Conservation (phyloP, 92 coral and sea anemone species). For the Porites cylindrica region DNA sequence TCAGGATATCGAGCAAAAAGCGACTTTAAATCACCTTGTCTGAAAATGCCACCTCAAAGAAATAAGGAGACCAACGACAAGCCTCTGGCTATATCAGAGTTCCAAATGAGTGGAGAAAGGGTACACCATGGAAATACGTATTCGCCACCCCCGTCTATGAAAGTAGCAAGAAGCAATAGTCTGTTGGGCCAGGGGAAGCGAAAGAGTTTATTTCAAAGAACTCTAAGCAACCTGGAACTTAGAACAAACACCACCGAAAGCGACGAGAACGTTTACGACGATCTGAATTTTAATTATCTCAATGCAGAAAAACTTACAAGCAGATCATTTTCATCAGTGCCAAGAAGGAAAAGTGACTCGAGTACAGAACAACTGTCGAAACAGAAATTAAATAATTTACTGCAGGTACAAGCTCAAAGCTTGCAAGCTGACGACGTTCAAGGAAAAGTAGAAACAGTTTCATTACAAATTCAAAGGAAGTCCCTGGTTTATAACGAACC, state of each 20-base stretch:
- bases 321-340: not conserved
- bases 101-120: not conserved
- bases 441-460: constrained; percentile 1
- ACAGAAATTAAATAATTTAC: not conserved
- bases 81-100: not conserved
- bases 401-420: constrained; percentile 4
- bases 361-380: not conserved
- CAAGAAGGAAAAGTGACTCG: constrained; percentile 18
- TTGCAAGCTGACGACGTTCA: not conserved
- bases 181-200: not conserved
- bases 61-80: not conserved
- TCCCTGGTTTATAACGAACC: not conserved
- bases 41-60: not conserved
- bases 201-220: constrained; percentile 19
- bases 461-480: constrained; percentile 14
- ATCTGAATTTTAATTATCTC: not conserved
- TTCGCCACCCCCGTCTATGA: constrained; percentile 21
- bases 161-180: constrained; percentile 29
- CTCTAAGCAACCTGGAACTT: constrained; percentile 27
- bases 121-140: constrained; percentile 27
- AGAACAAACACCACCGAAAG: not conserved
- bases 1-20: constrained; percentile 23
- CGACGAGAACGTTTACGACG: constrained; percentile 25
- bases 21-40: not conserved
- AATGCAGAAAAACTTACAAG: not conserved